phyloP scores from a whole-genome alignment of 1,140 invertebrate genomes.

The Trinorchestia longiramus region DNA sequence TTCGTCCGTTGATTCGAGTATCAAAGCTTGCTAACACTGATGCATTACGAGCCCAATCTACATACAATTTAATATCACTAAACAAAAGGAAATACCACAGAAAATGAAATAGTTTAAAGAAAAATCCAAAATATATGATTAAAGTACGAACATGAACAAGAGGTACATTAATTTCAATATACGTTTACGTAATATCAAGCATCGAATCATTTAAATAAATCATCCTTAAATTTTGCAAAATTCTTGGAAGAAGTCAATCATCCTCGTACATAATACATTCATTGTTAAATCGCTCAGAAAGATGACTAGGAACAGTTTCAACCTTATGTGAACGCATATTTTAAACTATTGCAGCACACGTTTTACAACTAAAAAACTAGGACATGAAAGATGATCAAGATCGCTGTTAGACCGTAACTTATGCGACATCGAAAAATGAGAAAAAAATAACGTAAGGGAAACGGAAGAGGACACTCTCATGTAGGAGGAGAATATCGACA shows the following conservation, averaged over 20 bases:
- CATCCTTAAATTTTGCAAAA: no score
- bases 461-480: no score
- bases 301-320: background rate
- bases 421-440: background rate
- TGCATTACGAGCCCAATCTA: background rate
- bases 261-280: no score
- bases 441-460: background rate
- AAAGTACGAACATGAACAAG: background rate
- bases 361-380: no score
- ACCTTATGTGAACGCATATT: background rate
- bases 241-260: no score
- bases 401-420: background rate
- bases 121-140: background rate
- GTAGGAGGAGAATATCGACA: no score
- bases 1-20: background rate
- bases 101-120: background rate
- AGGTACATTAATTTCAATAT: no score
- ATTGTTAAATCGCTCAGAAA: background rate
- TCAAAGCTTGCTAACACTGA: background rate
- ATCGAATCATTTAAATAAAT: no score
- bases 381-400: background rate
- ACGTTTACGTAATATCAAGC: no score
- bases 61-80: background rate
- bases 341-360: no score
- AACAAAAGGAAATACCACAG: background rate